Base-by-base conservation (phyloP, 2,888 invertebrate genomes). In the Dicranocentrus wangi region DNA sequence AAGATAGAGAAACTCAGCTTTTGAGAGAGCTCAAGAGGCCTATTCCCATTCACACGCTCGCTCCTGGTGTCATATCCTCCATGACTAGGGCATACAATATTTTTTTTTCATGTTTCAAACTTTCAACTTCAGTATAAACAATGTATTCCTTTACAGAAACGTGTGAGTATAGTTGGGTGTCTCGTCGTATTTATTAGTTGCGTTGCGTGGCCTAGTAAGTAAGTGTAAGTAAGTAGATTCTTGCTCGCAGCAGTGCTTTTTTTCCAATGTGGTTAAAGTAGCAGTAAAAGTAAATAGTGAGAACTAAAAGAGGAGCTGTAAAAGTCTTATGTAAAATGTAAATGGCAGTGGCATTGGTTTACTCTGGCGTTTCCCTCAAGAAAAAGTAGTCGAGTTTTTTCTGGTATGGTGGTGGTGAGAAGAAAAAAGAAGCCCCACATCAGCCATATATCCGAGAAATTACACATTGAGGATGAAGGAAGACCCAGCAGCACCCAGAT, bases 1-100 rank as follows among this genome's bases (percentile, higher is more conserved):
- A 42, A 42, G 21, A 42, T 65, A 13, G 2, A 17, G 42, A 25
- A 61, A 61, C 60, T 72, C 61, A 25, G 27, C 42, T 71, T 79
- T 79, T 79, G 28, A 78, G 78, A 70, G 66, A 21, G 66, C 78
- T 79, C 78, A 63, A 65, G 78, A 79, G 78, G 32, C 78, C 25
- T 58, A 79, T 79, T 79, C 42, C 63, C 58, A 58, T 65, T 63
- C 78, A 71, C 53, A 65, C 42, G 43, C 27, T n/a, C n/a, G n/a
- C n/a, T n/a, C n/a, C n/a, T 2, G 8, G 65, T 73, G 73, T 72
- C 71, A 71, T 43, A 71, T 60, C 71, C 58, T 58, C 5, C 15
- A 47, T n/a, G 17, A 47, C n/a, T 39, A 39, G n/a, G n/a, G n/a
- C n/a, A n/a, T n/a, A n/a, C n/a, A n/a, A n/a, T n/a, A n/a, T n/a